Conservation (phyloP, 2,797 vertebrate genomes). For the Podargus strigoides region DNA sequence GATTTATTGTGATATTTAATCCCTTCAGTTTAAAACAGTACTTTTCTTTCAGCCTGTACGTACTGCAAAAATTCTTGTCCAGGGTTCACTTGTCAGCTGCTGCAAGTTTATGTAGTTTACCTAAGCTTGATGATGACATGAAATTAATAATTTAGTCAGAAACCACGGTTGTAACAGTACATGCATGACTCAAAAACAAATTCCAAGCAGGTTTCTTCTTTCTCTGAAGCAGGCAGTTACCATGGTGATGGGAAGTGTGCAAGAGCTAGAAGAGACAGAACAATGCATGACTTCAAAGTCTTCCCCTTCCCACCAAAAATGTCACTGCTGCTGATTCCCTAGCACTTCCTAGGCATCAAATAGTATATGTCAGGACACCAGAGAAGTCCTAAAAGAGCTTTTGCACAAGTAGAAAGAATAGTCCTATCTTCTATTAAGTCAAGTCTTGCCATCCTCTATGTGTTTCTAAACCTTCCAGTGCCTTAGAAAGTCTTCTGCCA, state of each 20-base stretch:
- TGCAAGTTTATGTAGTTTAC: not conserved
- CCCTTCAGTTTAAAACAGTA: not conserved
- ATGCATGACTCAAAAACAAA: constrained; percentile 26
- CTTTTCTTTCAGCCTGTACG: not conserved
- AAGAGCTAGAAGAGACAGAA: constrained; percentile 38
- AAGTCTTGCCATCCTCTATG: not conserved
- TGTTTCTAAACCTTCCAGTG: not conserved
- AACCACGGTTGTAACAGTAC: not conserved
- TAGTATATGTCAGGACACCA: not conserved
- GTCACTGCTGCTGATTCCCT: not conserved
- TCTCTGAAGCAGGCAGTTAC: constrained; percentile 42
- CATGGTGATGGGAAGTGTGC: constrained; percentile 51
- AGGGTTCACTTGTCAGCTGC: not conserved
- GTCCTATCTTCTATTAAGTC: not conserved
- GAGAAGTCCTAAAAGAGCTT: not conserved
- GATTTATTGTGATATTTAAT: not conserved
- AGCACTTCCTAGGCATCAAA: not conserved
- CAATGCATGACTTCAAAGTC: constrained; percentile 51
- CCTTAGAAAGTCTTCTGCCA: not conserved
- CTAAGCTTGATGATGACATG: not conserved
- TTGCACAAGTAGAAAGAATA: not conserved
- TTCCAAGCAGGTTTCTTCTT: constrained; percentile 52
- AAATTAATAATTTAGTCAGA: constrained; percentile 54
- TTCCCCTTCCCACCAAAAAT: constrained; percentile 38
- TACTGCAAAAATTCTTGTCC: not conserved